Percentiles rank a stretch among this genome's conserved stretches.
Evolutionary conservation across 2,113 vertebrate genomes (phyloP).

Genomic region (Melanotaenia duboulayi): DNA sequence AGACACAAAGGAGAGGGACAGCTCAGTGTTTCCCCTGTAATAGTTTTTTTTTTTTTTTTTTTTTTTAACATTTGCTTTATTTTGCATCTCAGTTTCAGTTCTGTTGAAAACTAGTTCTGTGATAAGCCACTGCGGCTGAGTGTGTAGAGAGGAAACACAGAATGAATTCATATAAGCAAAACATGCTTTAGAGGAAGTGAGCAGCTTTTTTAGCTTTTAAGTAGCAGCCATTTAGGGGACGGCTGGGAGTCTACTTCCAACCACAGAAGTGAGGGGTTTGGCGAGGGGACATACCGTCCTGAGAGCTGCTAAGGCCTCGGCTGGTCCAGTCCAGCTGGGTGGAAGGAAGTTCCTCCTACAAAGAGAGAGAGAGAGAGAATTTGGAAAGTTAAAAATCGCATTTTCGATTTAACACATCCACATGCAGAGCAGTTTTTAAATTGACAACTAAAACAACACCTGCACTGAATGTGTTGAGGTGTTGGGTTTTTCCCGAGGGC

Average conservation of each 20-base stretch:
- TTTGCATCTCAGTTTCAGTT: conserved; percentile 2
- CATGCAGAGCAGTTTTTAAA: neutral
- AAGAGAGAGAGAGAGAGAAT: neutral
- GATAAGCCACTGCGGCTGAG: neutral
- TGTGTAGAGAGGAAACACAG: conserved; percentile 27
- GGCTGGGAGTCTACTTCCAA: conserved; percentile 89
- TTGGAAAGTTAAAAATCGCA: neutral
- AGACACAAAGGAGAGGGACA: neutral
- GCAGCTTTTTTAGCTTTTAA: conserved; percentile 80
- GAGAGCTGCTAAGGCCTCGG: conserved; percentile 95
- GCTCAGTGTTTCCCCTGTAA: conserved; percentile 41
- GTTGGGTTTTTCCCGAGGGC: conserved; percentile 78
- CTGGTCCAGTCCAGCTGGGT: conserved; percentile 93
- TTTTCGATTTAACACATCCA: neutral
- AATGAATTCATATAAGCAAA: conserved; percentile 17
- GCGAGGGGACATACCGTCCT: conserved; percentile 96
- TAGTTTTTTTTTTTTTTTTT: neutral
- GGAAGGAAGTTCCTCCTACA: conserved; percentile 89
- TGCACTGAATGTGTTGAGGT: conserved; percentile 84
- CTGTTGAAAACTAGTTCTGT: neutral
- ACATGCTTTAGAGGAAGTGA: conserved; percentile 31
- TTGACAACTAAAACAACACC: conserved; percentile 64
- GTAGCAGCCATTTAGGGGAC: conserved; percentile 87
- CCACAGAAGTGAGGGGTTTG: conserved; percentile 91
- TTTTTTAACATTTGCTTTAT: neutral